phyloP scores from a whole-genome alignment of 2,888 invertebrate genomes.

The Machimus rusticus region DNA sequence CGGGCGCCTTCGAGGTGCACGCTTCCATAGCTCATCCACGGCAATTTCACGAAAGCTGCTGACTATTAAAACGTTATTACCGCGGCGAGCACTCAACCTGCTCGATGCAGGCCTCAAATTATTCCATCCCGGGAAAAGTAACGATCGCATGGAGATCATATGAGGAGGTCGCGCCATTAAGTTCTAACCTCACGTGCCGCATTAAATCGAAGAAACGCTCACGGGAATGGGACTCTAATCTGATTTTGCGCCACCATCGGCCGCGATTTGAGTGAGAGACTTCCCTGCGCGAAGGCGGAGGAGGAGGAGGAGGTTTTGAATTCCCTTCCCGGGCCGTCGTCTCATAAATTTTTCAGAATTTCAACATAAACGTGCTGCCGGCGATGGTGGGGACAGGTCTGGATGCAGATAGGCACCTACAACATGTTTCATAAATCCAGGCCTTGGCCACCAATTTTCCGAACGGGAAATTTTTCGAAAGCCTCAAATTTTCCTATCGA shows the following conservation, averaged over 20 bases:
- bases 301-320: neutral
- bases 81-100: neutral
- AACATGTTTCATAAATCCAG: neutral
- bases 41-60: neutral
- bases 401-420: constrained; percentile 4
- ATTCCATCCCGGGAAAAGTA: constrained; percentile 7
- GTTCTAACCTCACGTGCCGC: constrained; percentile 35
- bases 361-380: neutral
- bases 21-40: neutral
- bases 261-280: neutral
- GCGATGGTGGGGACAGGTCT: neutral
- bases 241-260: neutral
- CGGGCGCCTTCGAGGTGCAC: neutral
- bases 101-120: constrained; percentile 9
- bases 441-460: neutral
- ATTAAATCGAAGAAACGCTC: constrained; percentile 9
- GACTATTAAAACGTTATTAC: constrained; percentile 22
- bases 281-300: neutral
- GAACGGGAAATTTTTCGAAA: constrained; percentile 17
- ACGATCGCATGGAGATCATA: constrained; percentile 29
- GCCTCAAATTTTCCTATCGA: neutral
- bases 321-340: neutral
- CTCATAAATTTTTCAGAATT: neutral
- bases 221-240: constrained; percentile 24
- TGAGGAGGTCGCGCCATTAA: constrained; percentile 26